Base-by-base conservation (phyloP, 1,140 invertebrate genomes). In the Calliopsis andreniformis region DNA sequence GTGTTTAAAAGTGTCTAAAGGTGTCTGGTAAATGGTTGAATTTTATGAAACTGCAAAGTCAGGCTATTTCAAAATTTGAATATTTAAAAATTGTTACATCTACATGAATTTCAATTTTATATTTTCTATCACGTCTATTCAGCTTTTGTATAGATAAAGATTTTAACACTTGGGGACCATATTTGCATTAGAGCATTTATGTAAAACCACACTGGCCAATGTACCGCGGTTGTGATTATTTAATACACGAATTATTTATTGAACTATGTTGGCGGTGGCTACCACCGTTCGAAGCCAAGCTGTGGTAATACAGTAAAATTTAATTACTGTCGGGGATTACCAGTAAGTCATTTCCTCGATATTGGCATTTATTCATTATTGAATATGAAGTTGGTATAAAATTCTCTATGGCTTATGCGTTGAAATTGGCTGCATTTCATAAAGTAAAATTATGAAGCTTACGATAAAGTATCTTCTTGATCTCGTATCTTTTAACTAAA, bases 161-260 rank as follows among this genome's bases (percentile, higher is more conserved):
- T n/a, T n/a, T n/a, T n/a, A n/a, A n/a, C n/a, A n/a, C n/a, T n/a
- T n/a, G n/a, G n/a, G n/a, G n/a, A n/a, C n/a, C n/a, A n/a, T 58
- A n/a, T 32, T 20, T 30, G 30, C 55, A 32, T n/a, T 8, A 18
- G 7, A n/a, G 55, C 55, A 32, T 58, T 58, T 10, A 20, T 35
- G 55, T 58, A 32, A 58, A 58, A 55, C 28, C 30, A 39, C 42
- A 16, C 32, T 23, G 56, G 45, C 25, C 72, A 56, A 80, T 49
- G 67, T 62, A 58, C n/a, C 12, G 62, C 35, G 68, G n/a, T 62
- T 28, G 32, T 53, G 70, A 67, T 45, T 68, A 68, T 51, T 80
- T 77, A 55, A 70, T 67, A 39, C 80, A 61, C n/a, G 20, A 61
- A 76, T 64, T 23, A 30, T 66, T 69, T 18, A 43, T 45, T 56